phyloP scores from a whole-genome alignment of 2,113 vertebrate species.

The Carassius gibelio region DNA sequence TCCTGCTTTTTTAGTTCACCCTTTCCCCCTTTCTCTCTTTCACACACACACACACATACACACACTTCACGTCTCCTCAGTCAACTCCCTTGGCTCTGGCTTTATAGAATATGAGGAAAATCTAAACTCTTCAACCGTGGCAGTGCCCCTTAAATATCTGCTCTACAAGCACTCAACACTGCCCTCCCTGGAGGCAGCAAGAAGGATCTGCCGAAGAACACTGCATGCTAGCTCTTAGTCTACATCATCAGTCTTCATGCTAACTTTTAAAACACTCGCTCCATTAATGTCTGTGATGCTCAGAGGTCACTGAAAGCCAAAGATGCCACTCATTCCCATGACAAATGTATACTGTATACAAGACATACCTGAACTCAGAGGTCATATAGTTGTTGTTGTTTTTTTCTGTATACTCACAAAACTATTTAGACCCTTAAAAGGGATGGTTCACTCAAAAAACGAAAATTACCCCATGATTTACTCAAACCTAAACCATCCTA shows the following conservation, averaged over 20 bases:
- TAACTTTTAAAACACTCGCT: constrained; percentile 28
- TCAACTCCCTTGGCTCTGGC: constrained; percentile 57
- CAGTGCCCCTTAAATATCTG: constrained; percentile 49
- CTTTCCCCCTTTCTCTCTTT: constrained; percentile 40
- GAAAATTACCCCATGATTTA: no score
- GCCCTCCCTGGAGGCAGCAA: constrained; percentile 31
- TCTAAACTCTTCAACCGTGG: constrained; percentile 49
- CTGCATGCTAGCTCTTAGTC: constrained; percentile 29
- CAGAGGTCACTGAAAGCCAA: constrained; percentile 6
- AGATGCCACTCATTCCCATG: constrained; percentile 23
- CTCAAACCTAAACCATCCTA: no score
- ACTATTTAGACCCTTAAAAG: neutral
- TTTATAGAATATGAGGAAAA: constrained; percentile 59
- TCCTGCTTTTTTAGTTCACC: constrained; percentile 67
- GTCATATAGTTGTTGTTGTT: neutral
- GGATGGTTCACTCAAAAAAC: no score
- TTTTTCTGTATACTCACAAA: neutral
- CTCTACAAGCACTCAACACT: constrained; percentile 36
- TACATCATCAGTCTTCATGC: constrained; percentile 43
- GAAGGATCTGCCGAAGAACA: constrained; percentile 25
- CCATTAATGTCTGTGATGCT: constrained; percentile 34
- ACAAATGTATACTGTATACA: neutral
- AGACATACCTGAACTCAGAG: neutral
- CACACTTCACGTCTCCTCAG: constrained; percentile 21
- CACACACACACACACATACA: constrained; percentile 27